A percentile compares a stretch with the other conserved stretches of the same genome.
Evolutionary conservation across 1,140 invertebrate species (phyloP).

Genomic region (Nephotettix cincticeps): DNA sequence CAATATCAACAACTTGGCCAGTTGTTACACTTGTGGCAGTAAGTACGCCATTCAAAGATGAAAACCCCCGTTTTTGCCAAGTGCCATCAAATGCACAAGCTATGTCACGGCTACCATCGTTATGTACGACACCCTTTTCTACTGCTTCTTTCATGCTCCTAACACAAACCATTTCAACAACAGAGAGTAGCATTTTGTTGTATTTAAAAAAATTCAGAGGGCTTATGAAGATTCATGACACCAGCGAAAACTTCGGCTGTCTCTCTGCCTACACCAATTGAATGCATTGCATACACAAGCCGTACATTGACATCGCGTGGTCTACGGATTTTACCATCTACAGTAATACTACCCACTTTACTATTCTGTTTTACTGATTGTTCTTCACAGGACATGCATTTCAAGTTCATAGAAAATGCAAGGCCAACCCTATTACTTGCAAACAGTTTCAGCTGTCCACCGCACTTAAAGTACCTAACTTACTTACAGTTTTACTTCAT

Average conservation of each 20-base stretch:
- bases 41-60: slow-evolving; percentile 24
- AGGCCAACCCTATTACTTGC: too few species aligned
- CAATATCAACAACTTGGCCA: not conserved
- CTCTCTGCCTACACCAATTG: too few species aligned
- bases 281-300: too few species aligned
- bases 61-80: slow-evolving; percentile 27
- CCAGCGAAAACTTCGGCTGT: not conserved
- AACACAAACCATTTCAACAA: not conserved
- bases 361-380: too few species aligned
- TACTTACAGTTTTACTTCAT: too few species aligned
- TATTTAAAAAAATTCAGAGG: not conserved
- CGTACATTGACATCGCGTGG: too few species aligned
- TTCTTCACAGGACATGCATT: too few species aligned
- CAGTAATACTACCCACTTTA: too few species aligned
- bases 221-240: not conserved
- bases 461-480: too few species aligned
- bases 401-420: too few species aligned
- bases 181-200: not conserved
- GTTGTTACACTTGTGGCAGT: slow-evolving; percentile 24
- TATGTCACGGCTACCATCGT: not conserved
- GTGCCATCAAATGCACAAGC: slow-evolving; percentile 25
- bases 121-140: slow-evolving; percentile 9
- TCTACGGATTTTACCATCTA: too few species aligned
- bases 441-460: too few species aligned
- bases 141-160: not conserved